These are phyloP conservation scores for Cyprinodon diabolis DNA, from an alignment of 2,797 vertebrate species.

Conservation along the genomic window DNA sequence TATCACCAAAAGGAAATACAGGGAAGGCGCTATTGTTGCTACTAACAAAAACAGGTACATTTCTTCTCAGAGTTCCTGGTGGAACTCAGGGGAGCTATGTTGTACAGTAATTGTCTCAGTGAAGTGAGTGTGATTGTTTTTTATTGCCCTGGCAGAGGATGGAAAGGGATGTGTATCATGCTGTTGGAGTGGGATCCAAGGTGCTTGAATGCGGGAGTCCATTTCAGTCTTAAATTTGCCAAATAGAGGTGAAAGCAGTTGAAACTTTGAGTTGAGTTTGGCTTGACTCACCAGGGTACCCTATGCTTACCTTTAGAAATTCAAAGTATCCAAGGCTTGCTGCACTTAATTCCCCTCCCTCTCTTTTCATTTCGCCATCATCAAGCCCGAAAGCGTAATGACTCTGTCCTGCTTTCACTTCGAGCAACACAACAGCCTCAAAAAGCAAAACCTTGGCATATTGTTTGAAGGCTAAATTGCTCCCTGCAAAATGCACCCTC, in stretches of 20 bases:
- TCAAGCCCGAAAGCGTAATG: constrained; percentile 35
- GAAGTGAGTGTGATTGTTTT: constrained; percentile 71
- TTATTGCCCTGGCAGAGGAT: constrained; percentile 80
- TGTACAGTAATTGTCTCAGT: constrained; percentile 62
- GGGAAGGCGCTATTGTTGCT: constrained; percentile 14
- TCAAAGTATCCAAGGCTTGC: constrained; percentile 19
- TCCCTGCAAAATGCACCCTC: constrained; percentile 62
- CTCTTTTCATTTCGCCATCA: constrained; percentile 42
- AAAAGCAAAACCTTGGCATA: constrained; percentile 58
- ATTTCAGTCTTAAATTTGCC: constrained; percentile 82
- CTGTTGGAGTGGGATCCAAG: constrained; percentile 51
- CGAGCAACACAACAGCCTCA: constrained; percentile 48
- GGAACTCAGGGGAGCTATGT: constrained; percentile 32
- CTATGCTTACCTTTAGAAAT: constrained; percentile 25
- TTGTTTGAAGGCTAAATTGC: constrained; percentile 74
- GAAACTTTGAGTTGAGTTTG: constrained; percentile 15
- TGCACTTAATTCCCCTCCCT: constrained; percentile 6
- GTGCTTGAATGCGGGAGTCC: constrained; percentile 85
- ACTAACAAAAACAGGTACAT: constrained; percentile 24
- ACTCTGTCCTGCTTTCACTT: constrained; percentile 39
- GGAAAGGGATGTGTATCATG: constrained; percentile 80
- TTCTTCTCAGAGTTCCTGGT: constrained; percentile 30
- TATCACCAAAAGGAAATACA: constrained; percentile 61
- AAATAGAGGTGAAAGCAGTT: constrained; percentile 74
- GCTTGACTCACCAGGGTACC: no score